Evolutionary conservation across 2,113 vertebrate genomes (phyloP).

Genomic region (Catagonus wagneri): DNA sequence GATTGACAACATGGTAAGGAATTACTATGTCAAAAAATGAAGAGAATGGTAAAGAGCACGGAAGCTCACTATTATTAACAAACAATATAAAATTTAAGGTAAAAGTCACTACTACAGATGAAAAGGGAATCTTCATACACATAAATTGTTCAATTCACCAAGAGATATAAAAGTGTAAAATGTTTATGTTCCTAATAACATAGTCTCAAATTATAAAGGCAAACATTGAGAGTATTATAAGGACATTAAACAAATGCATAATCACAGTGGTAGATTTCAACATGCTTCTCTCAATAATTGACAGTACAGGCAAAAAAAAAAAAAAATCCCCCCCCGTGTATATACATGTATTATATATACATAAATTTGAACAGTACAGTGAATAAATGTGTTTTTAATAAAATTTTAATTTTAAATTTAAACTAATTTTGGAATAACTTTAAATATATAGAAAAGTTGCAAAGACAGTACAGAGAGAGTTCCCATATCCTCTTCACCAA

Average conservation of each 20-base stretch:
- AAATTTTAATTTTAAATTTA: neutral
- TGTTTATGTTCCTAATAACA: neutral
- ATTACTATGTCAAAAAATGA: neutral
- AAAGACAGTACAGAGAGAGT: neutral
- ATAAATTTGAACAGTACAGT: neutral
- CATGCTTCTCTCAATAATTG: neutral
- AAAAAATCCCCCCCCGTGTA: neutral
- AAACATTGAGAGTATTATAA: neutral
- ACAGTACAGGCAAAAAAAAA: neutral
- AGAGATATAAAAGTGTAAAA: neutral
- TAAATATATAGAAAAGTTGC: neutral
- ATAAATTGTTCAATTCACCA: constrained; percentile 1
- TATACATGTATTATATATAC: neutral
- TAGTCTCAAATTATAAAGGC: neutral
- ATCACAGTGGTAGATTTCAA: constrained; percentile 8
- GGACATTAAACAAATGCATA: neutral
- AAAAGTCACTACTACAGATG: constrained; percentile 29
- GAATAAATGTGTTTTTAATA: constrained; percentile 2
- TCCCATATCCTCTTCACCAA: neutral
- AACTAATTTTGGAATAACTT: neutral
- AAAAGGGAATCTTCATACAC: neutral
- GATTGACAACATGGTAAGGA: neutral
- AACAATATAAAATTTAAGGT: constrained; percentile 10
- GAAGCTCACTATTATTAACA: neutral
- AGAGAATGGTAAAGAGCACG: neutral